Percentiles rank a stretch among this genome's conserved stretches.
Evolutionary conservation across 2,113 vertebrate genomes (phyloP).

Genomic region (Australoheros scitulus): DNA sequence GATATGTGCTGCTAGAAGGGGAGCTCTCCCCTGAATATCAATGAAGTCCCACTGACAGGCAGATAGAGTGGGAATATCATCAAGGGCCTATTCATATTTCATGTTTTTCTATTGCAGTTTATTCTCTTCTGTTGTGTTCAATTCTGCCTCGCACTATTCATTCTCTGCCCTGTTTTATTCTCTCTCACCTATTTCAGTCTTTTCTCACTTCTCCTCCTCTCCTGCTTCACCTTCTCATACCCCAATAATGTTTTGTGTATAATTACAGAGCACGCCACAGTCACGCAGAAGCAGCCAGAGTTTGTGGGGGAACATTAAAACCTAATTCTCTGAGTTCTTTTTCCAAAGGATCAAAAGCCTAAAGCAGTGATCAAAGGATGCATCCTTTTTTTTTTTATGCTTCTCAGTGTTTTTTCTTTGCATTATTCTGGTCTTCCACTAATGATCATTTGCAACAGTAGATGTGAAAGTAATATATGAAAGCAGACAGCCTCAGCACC

Average conservation of each 20-base stretch:
- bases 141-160: conserved; percentile 57
- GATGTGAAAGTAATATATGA: background rate
- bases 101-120: conserved; percentile 64
- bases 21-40: conserved; percentile 69
- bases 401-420: conserved; percentile 12
- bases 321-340: conserved; percentile 18
- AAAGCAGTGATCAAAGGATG: conserved; percentile 44
- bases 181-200: conserved; percentile 30
- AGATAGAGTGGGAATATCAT: conserved; percentile 71
- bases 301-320: conserved; percentile 13
- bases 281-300: conserved; percentile 8
- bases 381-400: conserved; percentile 2
- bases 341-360: conserved; percentile 41
- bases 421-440: conserved; percentile 11
- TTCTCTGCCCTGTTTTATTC: conserved; percentile 32
- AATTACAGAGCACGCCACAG: conserved; percentile 16
- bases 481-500: background rate
- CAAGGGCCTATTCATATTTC: conserved; percentile 73
- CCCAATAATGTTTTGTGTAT: conserved; percentile 47
- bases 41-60: conserved; percentile 71
- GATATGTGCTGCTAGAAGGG: conserved; percentile 68
- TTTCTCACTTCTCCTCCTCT: conserved; percentile 28
- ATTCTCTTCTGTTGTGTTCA: conserved; percentile 60
- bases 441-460: conserved; percentile 24
- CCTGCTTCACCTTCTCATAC: conserved; percentile 23